Evolutionary conservation across 2,797 vertebrate species (phyloP), one percentile per base, ranked within the genome.

Genomic region (Acanthurus lineatus): DNA sequence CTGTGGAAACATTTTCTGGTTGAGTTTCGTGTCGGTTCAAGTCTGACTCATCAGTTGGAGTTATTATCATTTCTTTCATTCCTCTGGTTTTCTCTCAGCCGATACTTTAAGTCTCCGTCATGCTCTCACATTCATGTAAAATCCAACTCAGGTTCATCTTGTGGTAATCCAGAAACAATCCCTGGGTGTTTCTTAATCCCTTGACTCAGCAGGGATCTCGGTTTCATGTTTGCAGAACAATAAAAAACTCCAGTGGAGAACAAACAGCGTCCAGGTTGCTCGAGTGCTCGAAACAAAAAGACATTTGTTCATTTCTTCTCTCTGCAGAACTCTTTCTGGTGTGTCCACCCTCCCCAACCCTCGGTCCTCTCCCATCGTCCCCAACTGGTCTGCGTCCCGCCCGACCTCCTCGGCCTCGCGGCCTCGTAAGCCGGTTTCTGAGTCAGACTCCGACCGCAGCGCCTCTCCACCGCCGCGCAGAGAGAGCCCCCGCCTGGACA

Each of bases 371-470:
- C 94, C 95, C 6, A 25, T 90, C 0, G 3, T 60, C 28, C 85
- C 69, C 81, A 92, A 93, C 81, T 82, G 75, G 44, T 76, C 47
- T 28, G 10, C 79, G 5, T 83, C 93, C 8, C 90, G 67, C 1
- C 60, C 86, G 20, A 7, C 93, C n/a, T 92, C 94, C 57, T 83
- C 90, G 0, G 73, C 93, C 32, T 94, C 94, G 0, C 87, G 88
- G 22, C 94, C 96, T 1, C 95, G 92, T 32, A 93, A 69, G 86
- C 95, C 91, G 0, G 92, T 96, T 77, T 96, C 95, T 0, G 95
- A 96, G 0, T 96, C 96, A 0, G 96, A 96, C 86, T 96, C 96
- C 0, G 96, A 96, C 68, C 91, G 70, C 32, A 95, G 92, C 17
- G 42, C 45, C 0, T 93, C 94, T 51, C 94, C 94, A 14, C 91